Conservation (phyloP, 2,113 vertebrate genomes). For the Myiozetetes cayanensis region DNA sequence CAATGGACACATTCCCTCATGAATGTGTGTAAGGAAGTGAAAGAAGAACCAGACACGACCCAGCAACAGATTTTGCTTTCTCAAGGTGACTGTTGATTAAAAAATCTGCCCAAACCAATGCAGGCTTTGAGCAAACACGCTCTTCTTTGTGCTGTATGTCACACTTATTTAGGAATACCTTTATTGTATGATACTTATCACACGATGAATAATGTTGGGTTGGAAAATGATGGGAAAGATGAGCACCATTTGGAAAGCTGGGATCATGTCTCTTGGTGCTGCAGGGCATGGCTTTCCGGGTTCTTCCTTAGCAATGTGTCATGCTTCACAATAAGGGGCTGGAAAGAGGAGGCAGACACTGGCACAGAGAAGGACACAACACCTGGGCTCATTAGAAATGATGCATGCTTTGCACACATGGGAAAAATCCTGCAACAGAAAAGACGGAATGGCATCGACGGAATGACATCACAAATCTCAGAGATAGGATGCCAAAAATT, state of each 20-base stretch:
- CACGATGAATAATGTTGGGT: background rate
- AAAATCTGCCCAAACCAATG: background rate
- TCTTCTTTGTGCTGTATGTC: background rate
- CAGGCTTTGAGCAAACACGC: background rate
- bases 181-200: background rate
- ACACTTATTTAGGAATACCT: background rate
- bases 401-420: background rate
- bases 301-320: background rate
- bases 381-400: background rate
- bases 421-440: background rate
- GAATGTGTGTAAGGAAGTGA: background rate
- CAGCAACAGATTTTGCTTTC: background rate
- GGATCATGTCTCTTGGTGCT: background rate
- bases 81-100: background rate
- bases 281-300: background rate
- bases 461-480: background rate
- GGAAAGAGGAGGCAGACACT: background rate
- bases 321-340: background rate
- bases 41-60: background rate
- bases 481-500: background rate
- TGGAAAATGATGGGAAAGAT: background rate
- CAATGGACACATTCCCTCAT: background rate
- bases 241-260: background rate
- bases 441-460: rapidly evolving
- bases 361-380: background rate